A percentile compares a stretch with the other conserved stretches of the same genome.
These are phyloP conservation scores for Petroica traversi DNA, from an alignment of 2,113 vertebrate genomes.

Conservation along the genomic window DNA sequence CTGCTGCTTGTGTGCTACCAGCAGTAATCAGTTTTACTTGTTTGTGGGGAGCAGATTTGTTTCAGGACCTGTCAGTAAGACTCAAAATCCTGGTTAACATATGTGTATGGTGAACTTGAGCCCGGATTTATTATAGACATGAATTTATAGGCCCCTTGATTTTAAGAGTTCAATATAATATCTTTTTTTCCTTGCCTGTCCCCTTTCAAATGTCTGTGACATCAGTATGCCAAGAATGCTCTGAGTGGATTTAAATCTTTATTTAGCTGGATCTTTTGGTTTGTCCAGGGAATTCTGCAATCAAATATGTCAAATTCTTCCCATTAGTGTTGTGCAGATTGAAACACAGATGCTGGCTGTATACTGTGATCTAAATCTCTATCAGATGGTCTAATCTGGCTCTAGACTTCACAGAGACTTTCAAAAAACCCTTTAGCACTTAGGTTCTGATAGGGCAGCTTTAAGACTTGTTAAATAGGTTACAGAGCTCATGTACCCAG, in stretches of 20 bases:
- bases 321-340: slow-evolving; percentile 40
- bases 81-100: slow-evolving; percentile 33
- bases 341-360: slow-evolving; percentile 52
- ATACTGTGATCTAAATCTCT: slow-evolving; percentile 19
- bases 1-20: neutral
- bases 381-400: slow-evolving; percentile 45
- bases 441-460: neutral
- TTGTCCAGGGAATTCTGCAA: slow-evolving; percentile 26
- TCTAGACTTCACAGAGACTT: slow-evolving; percentile 4
- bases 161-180: neutral
- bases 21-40: neutral
- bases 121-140: neutral
- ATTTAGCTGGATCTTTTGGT: slow-evolving; percentile 56
- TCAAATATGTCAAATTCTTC: slow-evolving; percentile 34
- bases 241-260: slow-evolving; percentile 48
- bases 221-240: slow-evolving; percentile 9
- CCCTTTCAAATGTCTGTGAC: neutral
- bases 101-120: neutral
- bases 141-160: neutral
- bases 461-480: slow-evolving; percentile 34
- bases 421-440: slow-evolving; percentile 26
- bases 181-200: neutral
- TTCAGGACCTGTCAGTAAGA: slow-evolving; percentile 32
- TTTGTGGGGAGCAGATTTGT: slow-evolving; percentile 15
- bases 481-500: neutral